These are phyloP conservation scores for Empidonax traillii DNA, from an alignment of 2,113 vertebrate genomes.

Conservation along the genomic window DNA sequence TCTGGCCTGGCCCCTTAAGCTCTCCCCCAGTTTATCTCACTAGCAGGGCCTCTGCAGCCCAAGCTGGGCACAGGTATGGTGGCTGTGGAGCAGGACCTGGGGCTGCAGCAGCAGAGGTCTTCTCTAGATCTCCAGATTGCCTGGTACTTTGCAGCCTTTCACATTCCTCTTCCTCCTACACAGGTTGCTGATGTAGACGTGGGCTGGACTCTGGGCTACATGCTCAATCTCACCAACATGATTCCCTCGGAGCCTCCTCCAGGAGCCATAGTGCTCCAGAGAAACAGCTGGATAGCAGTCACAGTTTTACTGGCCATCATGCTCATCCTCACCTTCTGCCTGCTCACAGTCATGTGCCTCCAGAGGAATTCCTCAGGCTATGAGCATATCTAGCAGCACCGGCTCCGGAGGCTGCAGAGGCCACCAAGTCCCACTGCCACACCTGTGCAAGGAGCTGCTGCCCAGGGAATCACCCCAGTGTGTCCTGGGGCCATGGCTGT, in stretches of 20 bases:
- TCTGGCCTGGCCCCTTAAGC: neutral
- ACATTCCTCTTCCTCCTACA: neutral
- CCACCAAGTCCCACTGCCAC: neutral
- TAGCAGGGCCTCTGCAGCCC: neutral
- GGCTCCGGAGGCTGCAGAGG: neutral
- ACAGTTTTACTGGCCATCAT: constrained; percentile 61
- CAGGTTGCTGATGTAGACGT: constrained; percentile 75
- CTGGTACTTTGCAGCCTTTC: neutral
- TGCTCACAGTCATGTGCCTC: neutral
- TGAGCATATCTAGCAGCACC: neutral
- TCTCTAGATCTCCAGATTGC: neutral
- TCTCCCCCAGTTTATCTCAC: neutral
- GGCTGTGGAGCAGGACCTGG: neutral
- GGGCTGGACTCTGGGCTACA: constrained; percentile 88
- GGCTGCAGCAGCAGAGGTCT: neutral
- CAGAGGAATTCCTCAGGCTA: neutral
- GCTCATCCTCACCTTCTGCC: constrained; percentile 18
- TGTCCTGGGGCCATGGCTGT: neutral
- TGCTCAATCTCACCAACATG: constrained; percentile 82
- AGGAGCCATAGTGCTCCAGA: constrained; percentile 57
- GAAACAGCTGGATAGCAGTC: constrained; percentile 69
- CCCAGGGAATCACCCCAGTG: fast-evolving
- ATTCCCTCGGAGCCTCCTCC: constrained; percentile 71
- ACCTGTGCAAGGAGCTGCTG: neutral
- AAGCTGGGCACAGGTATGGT: neutral